phyloP scores from a whole-genome alignment of 2,797 vertebrate species.

The Neostethus bicornis region DNA sequence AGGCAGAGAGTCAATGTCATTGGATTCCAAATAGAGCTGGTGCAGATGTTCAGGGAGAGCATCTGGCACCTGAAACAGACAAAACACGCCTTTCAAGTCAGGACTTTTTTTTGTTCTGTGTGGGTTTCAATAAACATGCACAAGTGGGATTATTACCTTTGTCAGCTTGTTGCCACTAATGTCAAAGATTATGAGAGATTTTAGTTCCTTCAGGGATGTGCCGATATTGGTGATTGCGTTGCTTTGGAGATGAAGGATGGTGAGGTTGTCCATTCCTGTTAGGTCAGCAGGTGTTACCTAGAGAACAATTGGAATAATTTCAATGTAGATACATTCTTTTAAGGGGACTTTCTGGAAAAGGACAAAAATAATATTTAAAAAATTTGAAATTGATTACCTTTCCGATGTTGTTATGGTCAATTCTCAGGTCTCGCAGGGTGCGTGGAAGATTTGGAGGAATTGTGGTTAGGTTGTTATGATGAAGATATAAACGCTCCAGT shows the following conservation, averaged over 20 bases:
- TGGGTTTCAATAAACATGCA: constrained; percentile 10
- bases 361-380: not conserved
- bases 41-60: constrained; percentile 87
- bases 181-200: constrained; percentile 89
- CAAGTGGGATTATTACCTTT: constrained; percentile 63
- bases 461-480: constrained; percentile 91
- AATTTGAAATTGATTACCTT: constrained; percentile 67
- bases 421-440: constrained; percentile 87
- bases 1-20: constrained; percentile 86
- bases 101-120: not conserved
- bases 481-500: constrained; percentile 90
- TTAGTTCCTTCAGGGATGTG: constrained; percentile 81
- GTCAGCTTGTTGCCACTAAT: constrained; percentile 90
- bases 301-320: constrained; percentile 21
- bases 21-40: constrained; percentile 93
- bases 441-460: constrained; percentile 87
- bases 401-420: constrained; percentile 88
- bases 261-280: constrained; percentile 92
- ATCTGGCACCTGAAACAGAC: constrained; percentile 79
- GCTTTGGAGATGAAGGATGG: constrained; percentile 88
- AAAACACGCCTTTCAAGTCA: not conserved
- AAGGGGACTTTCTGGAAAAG: not conserved
- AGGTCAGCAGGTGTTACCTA: constrained; percentile 83
- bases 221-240: constrained; percentile 90
- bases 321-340: constrained; percentile 5